Conservation (phyloP, 2,797 vertebrate species). For the Acestrorhynchus altus region DNA sequence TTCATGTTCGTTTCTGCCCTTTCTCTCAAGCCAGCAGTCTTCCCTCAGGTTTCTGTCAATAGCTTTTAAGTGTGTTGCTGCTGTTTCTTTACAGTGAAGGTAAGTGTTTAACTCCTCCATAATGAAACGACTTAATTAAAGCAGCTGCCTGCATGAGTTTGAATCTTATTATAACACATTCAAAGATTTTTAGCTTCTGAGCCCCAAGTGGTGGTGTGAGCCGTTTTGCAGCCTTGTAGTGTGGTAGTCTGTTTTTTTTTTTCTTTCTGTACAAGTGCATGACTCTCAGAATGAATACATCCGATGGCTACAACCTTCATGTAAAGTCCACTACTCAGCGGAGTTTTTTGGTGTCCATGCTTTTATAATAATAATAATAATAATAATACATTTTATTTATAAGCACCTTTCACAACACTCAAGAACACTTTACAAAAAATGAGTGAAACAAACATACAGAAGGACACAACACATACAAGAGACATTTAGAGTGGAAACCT, state of each 20-base stretch:
- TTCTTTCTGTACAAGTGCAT: slow-evolving; percentile 11
- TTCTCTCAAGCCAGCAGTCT: slow-evolving; percentile 53
- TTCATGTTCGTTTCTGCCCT: slow-evolving; percentile 26
- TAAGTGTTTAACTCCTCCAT: slow-evolving; percentile 49
- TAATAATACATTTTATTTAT: too few relatives aligned
- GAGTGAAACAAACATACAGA: too few relatives aligned
- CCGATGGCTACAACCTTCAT: not conserved
- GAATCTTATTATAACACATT: slow-evolving; percentile 33
- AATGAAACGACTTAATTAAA: slow-evolving; percentile 38
- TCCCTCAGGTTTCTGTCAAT: slow-evolving; percentile 56
- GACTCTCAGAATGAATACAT: too few relatives aligned
- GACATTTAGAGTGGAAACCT: too few relatives aligned
- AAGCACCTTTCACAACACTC: too few relatives aligned
- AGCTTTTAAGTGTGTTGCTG: slow-evolving; percentile 34
- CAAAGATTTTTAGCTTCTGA: slow-evolving; percentile 13
- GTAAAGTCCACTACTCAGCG: not conserved
- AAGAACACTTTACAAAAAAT: too few relatives aligned
- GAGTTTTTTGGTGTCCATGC: slow-evolving; percentile 11
- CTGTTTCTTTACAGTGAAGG: slow-evolving; percentile 43
- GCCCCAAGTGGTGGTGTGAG: not conserved
- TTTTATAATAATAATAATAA: too few relatives aligned
- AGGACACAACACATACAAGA: too few relatives aligned
- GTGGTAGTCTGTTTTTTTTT: not conserved
- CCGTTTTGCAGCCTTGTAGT: not conserved
- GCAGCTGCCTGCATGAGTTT: slow-evolving; percentile 44